phyloP scores from a whole-genome alignment of 1,140 invertebrate genomes.

The Caenorhabditis elegans region WBcel235 BX284605.5:9045001-9045500 shows the following conservation, averaged over 20 bases:
- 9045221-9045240: background rate
- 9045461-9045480: background rate
- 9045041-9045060: background rate
- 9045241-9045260: background rate
- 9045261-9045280: conserved; percentile 19
- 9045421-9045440: background rate
- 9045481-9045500: background rate
- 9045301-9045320: conserved; percentile 21
- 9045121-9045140: conserved; percentile 9
- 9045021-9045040: background rate
- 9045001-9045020: conserved; percentile 28
- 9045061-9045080: background rate
- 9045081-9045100: background rate
- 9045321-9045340: background rate
- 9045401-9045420: background rate
- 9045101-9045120: conserved; percentile 31
- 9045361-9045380: conserved; percentile 9
- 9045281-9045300: conserved; percentile 6
- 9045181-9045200: conserved; percentile 7
- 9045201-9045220: background rate
- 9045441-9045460: background rate
- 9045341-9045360: background rate
- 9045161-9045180: background rate
- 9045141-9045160: background rate
- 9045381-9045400: conserved; percentile 9